Base-by-base conservation (phyloP, 2,113 vertebrate species). In the Numenius arquata region DNA sequence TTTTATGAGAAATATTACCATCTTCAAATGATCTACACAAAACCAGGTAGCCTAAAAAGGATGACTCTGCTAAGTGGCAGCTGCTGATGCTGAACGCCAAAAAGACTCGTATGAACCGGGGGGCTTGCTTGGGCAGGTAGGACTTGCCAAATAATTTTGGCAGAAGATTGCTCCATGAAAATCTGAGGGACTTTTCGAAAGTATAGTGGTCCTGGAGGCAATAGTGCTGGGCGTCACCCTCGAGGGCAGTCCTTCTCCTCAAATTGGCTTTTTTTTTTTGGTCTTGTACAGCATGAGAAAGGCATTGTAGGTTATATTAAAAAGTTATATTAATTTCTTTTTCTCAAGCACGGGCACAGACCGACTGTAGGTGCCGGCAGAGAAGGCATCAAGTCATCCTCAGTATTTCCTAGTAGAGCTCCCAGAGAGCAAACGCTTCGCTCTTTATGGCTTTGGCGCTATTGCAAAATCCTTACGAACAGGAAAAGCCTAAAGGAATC, bases 61-160 rank as follows among this genome's bases (percentile, higher is more conserved):
- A 30, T 47, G 23, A 15, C 14, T 38, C 12, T 52, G 34, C 27
- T 8, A 9, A 55, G n/a, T n/a, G n/a, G n/a, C n/a, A 34, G 17
- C 45, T 18, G 32, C 36, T 73, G n/a, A 0, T 40, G 41, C 27
- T 45, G 40, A 70, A 52, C 22, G 9, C 8, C 15, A 53, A 1
- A 12, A 27, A 5, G 41, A 19, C 9, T 47, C 48, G 6, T 45
- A 3, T 40, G 11, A 8, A 11, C 3, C 0, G 0, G 2, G 23
- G 34, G 23, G 7, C 56, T 70, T 38, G 7, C 36, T 27, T 58
- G 25, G 5, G 2, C 40, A 2, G n/a, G 13, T 36, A 23, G 34
- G 15, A 9, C 30, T 73, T 78, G 65, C 47, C 22, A 38, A 32
- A 13, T 6, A 23, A 2, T 36, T 72, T 50, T 32, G 2, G 20